Percentiles rank a stretch among this genome's conserved stretches.
These are phyloP conservation scores for Tryphoninae sp. DNA, from an alignment of 2,888 invertebrate species.

Conservation along the genomic window DNA sequence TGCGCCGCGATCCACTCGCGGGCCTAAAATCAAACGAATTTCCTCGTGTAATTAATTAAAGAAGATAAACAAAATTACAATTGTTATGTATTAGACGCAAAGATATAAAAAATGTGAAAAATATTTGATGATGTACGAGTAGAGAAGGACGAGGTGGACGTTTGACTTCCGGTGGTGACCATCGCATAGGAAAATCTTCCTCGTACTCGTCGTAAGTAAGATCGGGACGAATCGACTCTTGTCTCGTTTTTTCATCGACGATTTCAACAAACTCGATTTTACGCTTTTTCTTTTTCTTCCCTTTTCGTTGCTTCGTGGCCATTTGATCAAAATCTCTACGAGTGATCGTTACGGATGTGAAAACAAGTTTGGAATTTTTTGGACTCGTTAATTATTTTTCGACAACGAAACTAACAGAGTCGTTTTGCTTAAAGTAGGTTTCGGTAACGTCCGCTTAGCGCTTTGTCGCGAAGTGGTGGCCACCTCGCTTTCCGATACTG, in stretches of 20 bases:
- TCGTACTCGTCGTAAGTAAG: slow-evolving; percentile 68
- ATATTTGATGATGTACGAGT: slow-evolving; percentile 55
- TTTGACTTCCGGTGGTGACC: slow-evolving; percentile 32
- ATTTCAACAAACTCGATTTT: slow-evolving; percentile 30
- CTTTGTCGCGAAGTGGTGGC: slow-evolving; percentile 40
- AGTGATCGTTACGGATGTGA: not conserved
- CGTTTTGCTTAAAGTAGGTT: slow-evolving; percentile 34
- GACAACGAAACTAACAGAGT: slow-evolving; percentile 36
- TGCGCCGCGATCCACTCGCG: slow-evolving; percentile 53
- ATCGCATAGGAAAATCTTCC: slow-evolving; percentile 58
- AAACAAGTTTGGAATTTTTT: not conserved
- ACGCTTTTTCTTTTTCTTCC: slow-evolving; percentile 43
- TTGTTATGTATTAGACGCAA: not conserved
- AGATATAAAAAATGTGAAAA: not conserved
- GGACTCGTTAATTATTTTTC: not conserved
- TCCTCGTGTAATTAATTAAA: not conserved
- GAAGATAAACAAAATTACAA: not conserved
- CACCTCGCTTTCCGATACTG: slow-evolving; percentile 17
- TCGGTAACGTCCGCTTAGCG: slow-evolving; percentile 26
- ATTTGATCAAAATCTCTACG: slow-evolving; percentile 31
- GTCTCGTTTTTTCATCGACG: slow-evolving; percentile 49
- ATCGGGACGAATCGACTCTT: slow-evolving; percentile 24
- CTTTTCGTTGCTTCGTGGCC: slow-evolving; percentile 25
- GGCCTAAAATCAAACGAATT: slow-evolving; percentile 57
- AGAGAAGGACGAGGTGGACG: slow-evolving; percentile 48